Percentiles rank a stretch among this genome's conserved stretches.
These are phyloP conservation scores for Beris chalybata DNA, from an alignment of 2,888 invertebrate genomes.

Conservation along the genomic window DNA sequence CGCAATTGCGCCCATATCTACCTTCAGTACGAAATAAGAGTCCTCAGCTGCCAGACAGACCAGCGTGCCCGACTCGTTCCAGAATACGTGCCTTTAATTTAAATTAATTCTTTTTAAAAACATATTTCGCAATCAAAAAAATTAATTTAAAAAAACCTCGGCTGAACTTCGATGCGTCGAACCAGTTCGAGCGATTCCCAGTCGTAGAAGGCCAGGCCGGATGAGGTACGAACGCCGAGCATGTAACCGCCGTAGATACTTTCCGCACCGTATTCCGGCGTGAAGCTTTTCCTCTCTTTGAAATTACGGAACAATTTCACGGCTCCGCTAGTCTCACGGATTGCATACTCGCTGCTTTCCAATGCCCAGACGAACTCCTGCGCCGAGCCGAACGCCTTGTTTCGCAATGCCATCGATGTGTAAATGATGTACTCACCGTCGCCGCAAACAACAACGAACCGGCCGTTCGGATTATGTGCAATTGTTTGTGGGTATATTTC, in stretches of 20 bases:
- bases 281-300: slow-evolving; percentile 93
- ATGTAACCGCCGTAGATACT: slow-evolving; percentile 92
- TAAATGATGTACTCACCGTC: slow-evolving; percentile 99
- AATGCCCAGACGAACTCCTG: slow-evolving; percentile 99
- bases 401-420: slow-evolving; percentile 97
- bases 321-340: slow-evolving; percentile 84
- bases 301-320: slow-evolving; percentile 97
- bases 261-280: slow-evolving; percentile 96
- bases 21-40: slow-evolving; percentile 90
- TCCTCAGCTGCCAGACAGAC: slow-evolving; percentile 95
- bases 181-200: slow-evolving; percentile 94
- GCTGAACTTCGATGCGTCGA: slow-evolving; percentile 95
- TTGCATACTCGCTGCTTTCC: slow-evolving; percentile 92
- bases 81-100: slow-evolving; percentile 74
- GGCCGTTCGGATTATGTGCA: slow-evolving; percentile 97
- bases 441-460: slow-evolving; percentile 91
- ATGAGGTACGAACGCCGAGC: slow-evolving; percentile 88
- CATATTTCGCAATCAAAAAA: slow-evolving; percentile 29
- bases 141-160: slow-evolving; percentile 53
- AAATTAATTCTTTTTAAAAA: slow-evolving; percentile 32
- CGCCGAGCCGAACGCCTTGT: slow-evolving; percentile 97
- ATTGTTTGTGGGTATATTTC: slow-evolving; percentile 99
- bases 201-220: slow-evolving; percentile 93
- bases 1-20: slow-evolving; percentile 80
- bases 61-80: slow-evolving; percentile 94